Evolutionary conservation across 2,113 vertebrate species (phyloP).

Genomic region (Hypanus sabinus): DNA sequence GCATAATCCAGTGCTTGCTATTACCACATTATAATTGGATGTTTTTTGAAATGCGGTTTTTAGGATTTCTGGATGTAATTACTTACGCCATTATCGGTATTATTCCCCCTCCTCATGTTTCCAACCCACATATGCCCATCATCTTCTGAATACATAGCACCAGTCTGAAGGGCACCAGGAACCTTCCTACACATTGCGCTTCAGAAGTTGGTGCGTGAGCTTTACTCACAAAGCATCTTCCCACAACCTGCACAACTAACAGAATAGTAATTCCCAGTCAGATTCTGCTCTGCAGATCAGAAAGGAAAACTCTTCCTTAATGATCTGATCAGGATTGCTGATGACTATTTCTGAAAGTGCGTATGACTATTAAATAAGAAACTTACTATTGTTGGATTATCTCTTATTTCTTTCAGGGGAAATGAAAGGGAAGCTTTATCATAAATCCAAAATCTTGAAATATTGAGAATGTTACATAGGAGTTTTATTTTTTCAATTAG

Average conservation of each 20-base stretch:
- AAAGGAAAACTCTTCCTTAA: background rate
- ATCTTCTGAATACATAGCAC: background rate
- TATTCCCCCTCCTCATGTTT: background rate
- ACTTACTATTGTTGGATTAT: background rate
- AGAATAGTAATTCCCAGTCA: background rate
- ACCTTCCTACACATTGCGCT: background rate
- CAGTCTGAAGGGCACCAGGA: background rate
- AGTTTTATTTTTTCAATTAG: background rate
- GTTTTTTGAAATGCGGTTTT: background rate
- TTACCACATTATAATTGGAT: background rate
- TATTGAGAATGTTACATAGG: background rate
- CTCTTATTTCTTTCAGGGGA: background rate
- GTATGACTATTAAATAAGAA: background rate
- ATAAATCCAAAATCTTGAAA: background rate
- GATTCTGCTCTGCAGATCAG: background rate
- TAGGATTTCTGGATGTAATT: background rate
- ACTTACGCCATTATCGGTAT: background rate
- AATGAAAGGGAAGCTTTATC: background rate
- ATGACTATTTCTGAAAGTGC: background rate
- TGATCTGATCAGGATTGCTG: background rate
- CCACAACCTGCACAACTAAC: background rate
- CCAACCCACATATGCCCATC: background rate
- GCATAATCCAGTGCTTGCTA: background rate
- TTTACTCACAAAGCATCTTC: background rate
- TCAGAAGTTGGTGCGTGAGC: background rate